Evolutionary conservation across 2,888 invertebrate species (phyloP).

Genomic region (Troides aeacus): DNA sequence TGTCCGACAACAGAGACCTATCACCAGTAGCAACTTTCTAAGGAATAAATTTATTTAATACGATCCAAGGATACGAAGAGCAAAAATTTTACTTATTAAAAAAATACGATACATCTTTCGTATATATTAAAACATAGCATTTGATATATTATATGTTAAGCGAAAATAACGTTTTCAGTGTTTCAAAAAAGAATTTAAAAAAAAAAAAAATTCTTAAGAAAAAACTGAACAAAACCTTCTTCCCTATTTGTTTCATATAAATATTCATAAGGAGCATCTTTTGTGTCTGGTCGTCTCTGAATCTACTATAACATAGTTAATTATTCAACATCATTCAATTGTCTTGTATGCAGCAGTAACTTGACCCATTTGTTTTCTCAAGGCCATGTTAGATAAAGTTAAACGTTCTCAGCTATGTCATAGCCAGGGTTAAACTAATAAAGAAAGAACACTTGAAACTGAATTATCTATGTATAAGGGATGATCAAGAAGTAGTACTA

Average conservation of each 20-base stretch:
- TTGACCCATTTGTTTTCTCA: conserved; percentile 22
- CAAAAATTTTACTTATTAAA: too few relatives aligned
- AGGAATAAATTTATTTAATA: too few relatives aligned
- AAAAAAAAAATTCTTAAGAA: not conserved
- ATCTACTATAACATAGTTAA: conserved; percentile 20
- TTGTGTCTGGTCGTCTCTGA: conserved; percentile 16
- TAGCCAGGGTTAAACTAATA: not conserved
- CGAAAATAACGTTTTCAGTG: too few relatives aligned
- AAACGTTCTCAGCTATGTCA: conserved; percentile 4
- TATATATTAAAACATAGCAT: too few relatives aligned
- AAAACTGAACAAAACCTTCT: not conserved
- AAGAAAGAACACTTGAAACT: too few relatives aligned
- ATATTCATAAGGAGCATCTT: conserved; percentile 10
- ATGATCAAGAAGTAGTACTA: too few relatives aligned
- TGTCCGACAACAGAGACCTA: too few relatives aligned
- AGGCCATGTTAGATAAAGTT: conserved; percentile 18
- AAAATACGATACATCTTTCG: too few relatives aligned
- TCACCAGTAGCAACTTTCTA: too few relatives aligned
- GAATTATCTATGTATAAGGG: too few relatives aligned
- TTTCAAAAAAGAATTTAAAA: not conserved
- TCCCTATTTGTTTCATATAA: conserved; percentile 1
- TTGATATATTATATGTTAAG: too few relatives aligned
- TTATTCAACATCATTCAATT: conserved; percentile 26
- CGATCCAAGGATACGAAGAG: too few relatives aligned
- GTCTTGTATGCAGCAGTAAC: conserved; percentile 17